Percentiles rank a stretch among this genome's conserved stretches.
phyloP scores from a whole-genome alignment of 53 echinoderm and acorn worm species.

The Henricia sp. region DNA sequence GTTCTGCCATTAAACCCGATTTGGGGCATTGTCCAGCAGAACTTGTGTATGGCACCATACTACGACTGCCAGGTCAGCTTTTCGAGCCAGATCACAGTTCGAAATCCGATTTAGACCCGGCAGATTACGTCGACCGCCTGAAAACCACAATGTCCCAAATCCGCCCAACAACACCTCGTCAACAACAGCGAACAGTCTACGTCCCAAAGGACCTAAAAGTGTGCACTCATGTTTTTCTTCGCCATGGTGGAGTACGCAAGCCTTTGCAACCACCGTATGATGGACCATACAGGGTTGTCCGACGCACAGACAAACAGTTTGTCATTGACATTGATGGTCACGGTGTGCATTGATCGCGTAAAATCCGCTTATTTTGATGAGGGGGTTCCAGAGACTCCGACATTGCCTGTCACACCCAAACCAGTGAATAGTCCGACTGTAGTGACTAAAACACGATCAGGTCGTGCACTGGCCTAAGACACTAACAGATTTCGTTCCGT shows the following conservation, averaged over 20 bases:
- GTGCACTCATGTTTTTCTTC: constrained; percentile 67
- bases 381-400: no score
- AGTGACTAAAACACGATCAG: no score
- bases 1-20: constrained; percentile 57
- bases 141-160: constrained; percentile 36
- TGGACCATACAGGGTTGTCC: constrained; percentile 60
- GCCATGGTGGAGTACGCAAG: constrained; percentile 42
- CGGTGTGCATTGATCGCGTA: no score
- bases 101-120: constrained; percentile 48
- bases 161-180: constrained; percentile 34
- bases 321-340: constrained; percentile 19
- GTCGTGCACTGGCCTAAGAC: not conserved
- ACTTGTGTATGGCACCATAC: constrained; percentile 67
- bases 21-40: constrained; percentile 58
- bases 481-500: not conserved
- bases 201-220: constrained; percentile 34
- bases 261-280: constrained; percentile 65
- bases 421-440: not conserved
- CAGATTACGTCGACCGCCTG: constrained; percentile 60
- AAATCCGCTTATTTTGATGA: no score
- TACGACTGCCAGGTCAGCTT: constrained; percentile 66
- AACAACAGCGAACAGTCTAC: not conserved
- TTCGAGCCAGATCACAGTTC: constrained; percentile 8
- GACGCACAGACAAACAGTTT: constrained; percentile 23
- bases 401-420: not conserved